Evolutionary conservation across 1,140 invertebrate genomes (phyloP).

Genomic region (Tetramorium parvispinum): DNA sequence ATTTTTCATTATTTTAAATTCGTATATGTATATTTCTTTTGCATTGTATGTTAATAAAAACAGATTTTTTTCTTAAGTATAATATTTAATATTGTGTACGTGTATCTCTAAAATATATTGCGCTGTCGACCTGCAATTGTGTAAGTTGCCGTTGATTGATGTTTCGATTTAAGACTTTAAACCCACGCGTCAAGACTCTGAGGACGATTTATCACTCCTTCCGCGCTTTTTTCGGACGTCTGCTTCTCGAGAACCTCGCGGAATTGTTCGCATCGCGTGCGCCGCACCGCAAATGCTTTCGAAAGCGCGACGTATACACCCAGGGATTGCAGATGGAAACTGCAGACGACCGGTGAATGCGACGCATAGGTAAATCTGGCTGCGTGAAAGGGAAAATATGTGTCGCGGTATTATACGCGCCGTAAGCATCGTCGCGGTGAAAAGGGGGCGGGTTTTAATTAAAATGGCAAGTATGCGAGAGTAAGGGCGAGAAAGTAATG

Average conservation of each 20-base stretch:
- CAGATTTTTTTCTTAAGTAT: neutral
- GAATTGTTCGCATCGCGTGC: conserved; percentile 10
- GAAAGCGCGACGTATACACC: neutral
- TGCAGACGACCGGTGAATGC: neutral
- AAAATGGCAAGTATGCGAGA: neutral
- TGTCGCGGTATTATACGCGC: neutral
- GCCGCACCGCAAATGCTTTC: neutral
- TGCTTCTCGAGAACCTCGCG: neutral
- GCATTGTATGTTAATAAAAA: neutral
- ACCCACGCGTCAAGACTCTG: neutral
- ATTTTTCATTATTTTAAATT: neutral
- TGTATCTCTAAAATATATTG: neutral
- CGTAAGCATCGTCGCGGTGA: neutral
- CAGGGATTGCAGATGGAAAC: conserved; percentile 16
- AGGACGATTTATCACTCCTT: neutral
- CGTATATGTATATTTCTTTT: neutral
- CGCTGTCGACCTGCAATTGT: neutral
- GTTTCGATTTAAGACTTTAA: conserved; percentile 10
- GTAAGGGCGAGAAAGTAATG: neutral
- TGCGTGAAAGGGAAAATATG: conserved; percentile 40
- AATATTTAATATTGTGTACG: neutral
- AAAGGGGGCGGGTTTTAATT: conserved; percentile 18
- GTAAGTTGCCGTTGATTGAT: neutral
- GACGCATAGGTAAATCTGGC: conserved; percentile 21
- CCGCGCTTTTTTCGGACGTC: neutral